phyloP scores from a whole-genome alignment of 2,113 vertebrate species.

The Vimba vimba region DNA sequence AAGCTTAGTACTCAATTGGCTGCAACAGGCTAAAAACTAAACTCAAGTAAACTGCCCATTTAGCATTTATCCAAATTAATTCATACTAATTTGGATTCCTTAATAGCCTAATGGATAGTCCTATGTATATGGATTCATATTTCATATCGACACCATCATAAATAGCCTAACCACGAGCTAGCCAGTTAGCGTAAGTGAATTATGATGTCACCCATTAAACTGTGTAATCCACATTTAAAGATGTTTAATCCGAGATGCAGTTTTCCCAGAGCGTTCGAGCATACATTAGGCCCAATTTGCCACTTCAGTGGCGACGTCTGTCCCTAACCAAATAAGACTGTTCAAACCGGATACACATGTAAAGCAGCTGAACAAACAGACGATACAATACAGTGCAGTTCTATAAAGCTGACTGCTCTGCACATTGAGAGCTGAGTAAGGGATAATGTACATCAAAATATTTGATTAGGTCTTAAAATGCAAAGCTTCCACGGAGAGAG shows the following conservation, averaged over 20 bases:
- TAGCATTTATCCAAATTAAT: neutral
- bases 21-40: neutral
- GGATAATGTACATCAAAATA: too few relatives aligned
- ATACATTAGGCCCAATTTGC: neutral
- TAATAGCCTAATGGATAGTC: too few relatives aligned
- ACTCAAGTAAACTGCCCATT: neutral
- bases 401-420: conserved; percentile 25
- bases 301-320: neutral
- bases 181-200: neutral
- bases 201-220: neutral
- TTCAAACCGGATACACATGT: conserved; percentile 27
- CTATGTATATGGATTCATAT: neutral
- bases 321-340: neutral
- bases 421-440: conserved; percentile 15
- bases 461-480: too few relatives aligned
- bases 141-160: neutral
- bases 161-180: neutral
- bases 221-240: neutral
- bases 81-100: neutral
- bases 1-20: neutral
- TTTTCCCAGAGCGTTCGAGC: neutral
- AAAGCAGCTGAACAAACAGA: conserved; percentile 51
- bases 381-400: conserved; percentile 5
- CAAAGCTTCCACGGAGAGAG: too few relatives aligned
- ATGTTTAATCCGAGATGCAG: neutral